These are phyloP conservation scores for Caenorhabditis uteleia DNA, from an alignment of 2,888 invertebrate genomes.

Conservation along the genomic window DNA sequence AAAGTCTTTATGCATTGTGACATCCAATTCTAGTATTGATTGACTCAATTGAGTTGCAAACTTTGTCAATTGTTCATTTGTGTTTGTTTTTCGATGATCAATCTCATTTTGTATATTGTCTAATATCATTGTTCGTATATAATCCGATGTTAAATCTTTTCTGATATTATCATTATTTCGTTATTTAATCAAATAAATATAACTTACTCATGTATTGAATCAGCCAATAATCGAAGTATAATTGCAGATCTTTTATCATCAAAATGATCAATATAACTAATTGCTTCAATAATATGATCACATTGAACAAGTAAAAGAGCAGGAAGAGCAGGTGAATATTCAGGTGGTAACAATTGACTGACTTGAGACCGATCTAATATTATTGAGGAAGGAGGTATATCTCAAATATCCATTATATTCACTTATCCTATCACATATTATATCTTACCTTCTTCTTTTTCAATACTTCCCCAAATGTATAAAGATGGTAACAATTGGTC, in stretches of 20 bases:
- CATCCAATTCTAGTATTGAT: constrained; percentile 29
- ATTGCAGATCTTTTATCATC: constrained; percentile 40
- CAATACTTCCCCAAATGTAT: constrained; percentile 21
- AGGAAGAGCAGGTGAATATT: constrained; percentile 43
- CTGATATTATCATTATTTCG: neutral
- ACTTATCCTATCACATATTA: neutral
- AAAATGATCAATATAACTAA: constrained; percentile 45
- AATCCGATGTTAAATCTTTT: constrained; percentile 2
- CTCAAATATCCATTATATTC: constrained; percentile 8
- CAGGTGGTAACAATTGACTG: constrained; percentile 31
- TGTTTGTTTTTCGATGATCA: too few species aligned
- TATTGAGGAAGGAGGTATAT: constrained; percentile 9
- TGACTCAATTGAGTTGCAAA: constrained; percentile 7
- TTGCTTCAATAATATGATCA: constrained; percentile 33
- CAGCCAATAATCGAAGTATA: constrained; percentile 32
- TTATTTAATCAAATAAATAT: neutral
- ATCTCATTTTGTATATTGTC: neutral
- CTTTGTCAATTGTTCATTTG: neutral
- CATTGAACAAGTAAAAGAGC: constrained; percentile 40
- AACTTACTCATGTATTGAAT: constrained; percentile 28
- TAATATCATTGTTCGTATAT: neutral
- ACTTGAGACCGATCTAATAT: constrained; percentile 22
- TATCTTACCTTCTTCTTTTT: neutral
- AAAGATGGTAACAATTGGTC: constrained; percentile 16
- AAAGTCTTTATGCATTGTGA: constrained; percentile 22